Evolutionary conservation across 2,888 invertebrate genomes (phyloP), one percentile per base, ranked within the genome.

Genomic region (Seladonia tumulorum): DNA sequence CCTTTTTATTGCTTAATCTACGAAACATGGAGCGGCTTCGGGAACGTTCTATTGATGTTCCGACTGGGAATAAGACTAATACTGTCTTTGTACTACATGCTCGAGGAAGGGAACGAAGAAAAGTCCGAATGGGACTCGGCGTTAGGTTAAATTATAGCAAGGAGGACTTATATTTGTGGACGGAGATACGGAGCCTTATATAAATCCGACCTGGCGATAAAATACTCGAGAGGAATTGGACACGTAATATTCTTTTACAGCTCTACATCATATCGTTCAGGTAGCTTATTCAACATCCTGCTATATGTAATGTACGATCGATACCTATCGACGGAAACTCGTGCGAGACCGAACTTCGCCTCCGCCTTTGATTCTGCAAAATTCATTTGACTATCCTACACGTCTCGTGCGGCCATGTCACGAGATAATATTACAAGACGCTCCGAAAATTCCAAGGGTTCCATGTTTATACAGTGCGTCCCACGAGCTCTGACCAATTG

Each of bases 211-310:
- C 35, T 35, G 68, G 10, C 29, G 49, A 47, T 73, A 70, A 77
- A 77, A 70, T 68, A 25, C 39, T 18, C 68, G 10, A 29, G 25
- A 35, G 68, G 68, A 77, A 70, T 77, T 70, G 68, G 53, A 70
- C 68, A 77, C 53, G 68, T 77, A 77, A 77, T 70, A 77, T 68
- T 39, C 68, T 68, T 68, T 68, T 77, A 77, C 68, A 70, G 68
- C 68, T 77, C 39, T 68, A 49, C 53, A 77, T 70, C 77, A 66
- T 70, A 53, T 16, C 53, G 39, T 70, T 68, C 53, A 18, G 49
- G 14, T 47, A 76, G 35, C 47, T 66, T 39, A 68, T 45, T 77
- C 49, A 77, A 39, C 39, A 39, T 68, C 68, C 39, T 77, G 35
- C 12, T 12, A 63, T 10, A n/a, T 68, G 49, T 70, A 77, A 39